These are phyloP conservation scores for Saturnia pavonia DNA, from an alignment of 2,888 invertebrate genomes.

Conservation along the genomic window DNA sequence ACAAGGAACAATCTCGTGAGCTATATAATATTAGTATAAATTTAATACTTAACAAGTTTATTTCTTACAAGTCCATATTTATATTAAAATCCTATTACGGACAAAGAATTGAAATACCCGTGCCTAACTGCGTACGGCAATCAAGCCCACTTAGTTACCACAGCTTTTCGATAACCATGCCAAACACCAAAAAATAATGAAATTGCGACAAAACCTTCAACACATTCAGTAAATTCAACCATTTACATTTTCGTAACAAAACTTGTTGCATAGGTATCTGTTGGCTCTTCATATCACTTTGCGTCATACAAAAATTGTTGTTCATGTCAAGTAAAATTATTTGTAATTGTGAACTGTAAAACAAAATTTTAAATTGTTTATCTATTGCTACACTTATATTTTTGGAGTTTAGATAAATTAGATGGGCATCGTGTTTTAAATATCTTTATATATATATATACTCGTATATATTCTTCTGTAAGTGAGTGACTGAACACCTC, in stretches of 20 bases:
- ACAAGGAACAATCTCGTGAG: too few species aligned
- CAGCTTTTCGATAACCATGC: neutral
- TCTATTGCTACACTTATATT: neutral
- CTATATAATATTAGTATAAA: too few species aligned
- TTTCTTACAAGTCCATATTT: neutral
- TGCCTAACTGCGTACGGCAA: neutral
- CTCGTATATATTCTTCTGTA: too few species aligned
- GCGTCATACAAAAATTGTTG: neutral
- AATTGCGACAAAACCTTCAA: neutral
- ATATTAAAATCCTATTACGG: neutral
- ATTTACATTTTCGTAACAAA: neutral
- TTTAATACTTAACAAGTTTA: too few species aligned
- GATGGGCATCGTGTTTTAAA: too few species aligned
- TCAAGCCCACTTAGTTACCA: neutral
- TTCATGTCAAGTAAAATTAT: neutral
- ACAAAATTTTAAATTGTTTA: neutral
- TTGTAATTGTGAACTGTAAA: neutral
- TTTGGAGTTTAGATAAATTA: too few species aligned
- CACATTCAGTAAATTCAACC: neutral
- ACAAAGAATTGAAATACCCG: neutral
- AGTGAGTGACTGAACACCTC: too few species aligned
- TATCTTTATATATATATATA: too few species aligned
- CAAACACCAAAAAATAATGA: neutral
- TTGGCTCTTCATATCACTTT: neutral
- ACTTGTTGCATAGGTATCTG: neutral